Evolutionary conservation across 2,797 vertebrate species (phyloP).

Genomic region (Acrocephalus scirpaceus): DNA sequence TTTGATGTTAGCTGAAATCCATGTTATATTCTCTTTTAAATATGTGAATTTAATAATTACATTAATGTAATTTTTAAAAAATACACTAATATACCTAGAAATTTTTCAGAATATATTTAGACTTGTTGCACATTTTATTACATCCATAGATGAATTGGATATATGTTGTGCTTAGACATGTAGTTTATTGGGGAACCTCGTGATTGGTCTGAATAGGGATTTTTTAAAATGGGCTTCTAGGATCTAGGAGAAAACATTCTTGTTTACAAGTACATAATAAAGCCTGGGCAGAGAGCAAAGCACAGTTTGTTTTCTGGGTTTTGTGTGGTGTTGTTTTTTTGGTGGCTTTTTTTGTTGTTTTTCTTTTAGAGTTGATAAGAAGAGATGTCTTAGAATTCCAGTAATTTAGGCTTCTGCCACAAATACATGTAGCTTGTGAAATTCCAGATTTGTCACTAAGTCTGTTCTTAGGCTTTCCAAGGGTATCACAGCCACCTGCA

Average conservation of each 20-base stretch:
- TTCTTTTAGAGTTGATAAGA: not conserved
- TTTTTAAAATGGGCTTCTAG: not conserved
- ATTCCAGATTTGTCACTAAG: not conserved
- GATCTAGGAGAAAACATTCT: not conserved
- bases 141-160: rapidly evolving
- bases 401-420: not conserved
- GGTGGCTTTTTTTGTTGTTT: not conserved
- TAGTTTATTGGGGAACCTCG: not conserved
- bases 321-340: not conserved
- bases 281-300: not conserved
- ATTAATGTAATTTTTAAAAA: not conserved
- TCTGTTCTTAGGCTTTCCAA: not conserved
- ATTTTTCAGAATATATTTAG: not conserved
- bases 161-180: not conserved
- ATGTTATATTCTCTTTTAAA: not conserved
- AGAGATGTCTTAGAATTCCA: not conserved
- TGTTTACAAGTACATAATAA: not conserved
- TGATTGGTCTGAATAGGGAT: not conserved
- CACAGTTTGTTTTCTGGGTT: not conserved
- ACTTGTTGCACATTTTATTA: not conserved
- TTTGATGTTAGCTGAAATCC: not conserved
- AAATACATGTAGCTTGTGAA: not conserved
- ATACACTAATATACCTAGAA: not conserved
- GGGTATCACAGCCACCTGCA: not conserved
- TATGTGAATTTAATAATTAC: not conserved